Percentiles rank a stretch among this genome's conserved stretches.
These are phyloP conservation scores for Colossoma macropomum DNA, from an alignment of 2,113 vertebrate species.

Conservation along the genomic window DNA sequence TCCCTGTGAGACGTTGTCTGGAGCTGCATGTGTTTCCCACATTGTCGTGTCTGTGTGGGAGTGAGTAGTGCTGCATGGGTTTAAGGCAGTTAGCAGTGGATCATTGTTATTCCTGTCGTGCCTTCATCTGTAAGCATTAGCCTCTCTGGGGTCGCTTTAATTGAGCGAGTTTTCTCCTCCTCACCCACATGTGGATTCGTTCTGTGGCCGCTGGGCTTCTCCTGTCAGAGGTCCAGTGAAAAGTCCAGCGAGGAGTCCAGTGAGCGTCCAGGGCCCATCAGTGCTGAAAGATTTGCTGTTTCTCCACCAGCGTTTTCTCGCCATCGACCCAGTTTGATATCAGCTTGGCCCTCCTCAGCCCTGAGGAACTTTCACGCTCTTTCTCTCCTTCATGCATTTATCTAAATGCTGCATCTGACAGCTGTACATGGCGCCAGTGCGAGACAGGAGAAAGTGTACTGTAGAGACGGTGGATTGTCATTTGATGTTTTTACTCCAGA, in stretches of 20 bases:
- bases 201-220: not conserved
- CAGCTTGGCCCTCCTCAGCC: not conserved
- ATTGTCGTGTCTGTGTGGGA: not conserved
- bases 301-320: not conserved
- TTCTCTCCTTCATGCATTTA: not conserved
- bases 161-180: not conserved
- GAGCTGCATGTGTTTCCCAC: not conserved
- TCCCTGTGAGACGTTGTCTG: not conserved
- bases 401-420: not conserved
- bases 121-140: not conserved
- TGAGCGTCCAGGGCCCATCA: not conserved
- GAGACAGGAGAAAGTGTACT: too few relatives aligned
- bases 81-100: not conserved
- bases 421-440: too few relatives aligned
- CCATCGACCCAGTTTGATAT: constrained; percentile 18
- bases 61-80: not conserved
- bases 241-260: not conserved
- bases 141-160: constrained; percentile 9
- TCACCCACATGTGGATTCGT: not conserved
- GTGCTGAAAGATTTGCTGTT: not conserved
- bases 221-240: not conserved
- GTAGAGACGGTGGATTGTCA: too few relatives aligned
- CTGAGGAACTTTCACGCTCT: not conserved
- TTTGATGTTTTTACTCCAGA: too few relatives aligned
- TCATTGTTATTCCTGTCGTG: not conserved